Evolutionary conservation across 2,888 invertebrate genomes (phyloP).

Genomic region (Apodemia duryi): DNA sequence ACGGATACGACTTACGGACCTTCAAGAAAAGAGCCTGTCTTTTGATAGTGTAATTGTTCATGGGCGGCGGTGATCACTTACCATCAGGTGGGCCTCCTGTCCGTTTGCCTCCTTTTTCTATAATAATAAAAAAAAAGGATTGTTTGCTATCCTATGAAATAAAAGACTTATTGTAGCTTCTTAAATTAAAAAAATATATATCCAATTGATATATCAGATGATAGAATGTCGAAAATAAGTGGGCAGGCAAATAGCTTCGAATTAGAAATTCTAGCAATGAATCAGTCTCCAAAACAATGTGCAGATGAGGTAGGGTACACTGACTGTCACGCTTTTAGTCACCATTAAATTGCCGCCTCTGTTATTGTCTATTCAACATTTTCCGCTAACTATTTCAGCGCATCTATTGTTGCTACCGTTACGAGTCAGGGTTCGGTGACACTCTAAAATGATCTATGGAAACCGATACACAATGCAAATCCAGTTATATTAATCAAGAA

Average conservation of each 20-base stretch:
- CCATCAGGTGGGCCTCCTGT: too few relatives aligned
- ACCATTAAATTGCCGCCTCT: constrained; percentile 63
- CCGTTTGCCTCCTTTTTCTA: too few relatives aligned
- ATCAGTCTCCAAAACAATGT: constrained; percentile 25
- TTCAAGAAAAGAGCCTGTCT: too few relatives aligned
- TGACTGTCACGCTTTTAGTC: constrained; percentile 61
- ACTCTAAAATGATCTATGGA: constrained; percentile 19
- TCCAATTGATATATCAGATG: not conserved
- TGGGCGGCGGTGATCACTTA: too few relatives aligned
- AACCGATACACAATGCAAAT: not conserved
- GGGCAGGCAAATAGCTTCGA: not conserved
- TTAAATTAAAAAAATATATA: not conserved
- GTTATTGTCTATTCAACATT: constrained; percentile 54
- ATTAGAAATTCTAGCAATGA: constrained; percentile 19
- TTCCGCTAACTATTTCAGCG: constrained; percentile 48
- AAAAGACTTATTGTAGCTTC: not conserved
- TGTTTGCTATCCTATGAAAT: not conserved
- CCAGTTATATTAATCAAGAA: not conserved
- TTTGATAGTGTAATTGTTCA: too few relatives aligned
- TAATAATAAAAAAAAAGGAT: too few relatives aligned
- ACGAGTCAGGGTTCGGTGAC: constrained; percentile 31
- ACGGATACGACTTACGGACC: too few relatives aligned
- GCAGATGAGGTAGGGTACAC: constrained; percentile 43
- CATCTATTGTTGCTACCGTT: constrained; percentile 43
- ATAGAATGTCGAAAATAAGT: not conserved